Percentiles rank a stretch among this genome's conserved stretches.
These are phyloP conservation scores for Linurgus olivaceus DNA, from an alignment of 2,797 vertebrate genomes.

Conservation along the genomic window DNA sequence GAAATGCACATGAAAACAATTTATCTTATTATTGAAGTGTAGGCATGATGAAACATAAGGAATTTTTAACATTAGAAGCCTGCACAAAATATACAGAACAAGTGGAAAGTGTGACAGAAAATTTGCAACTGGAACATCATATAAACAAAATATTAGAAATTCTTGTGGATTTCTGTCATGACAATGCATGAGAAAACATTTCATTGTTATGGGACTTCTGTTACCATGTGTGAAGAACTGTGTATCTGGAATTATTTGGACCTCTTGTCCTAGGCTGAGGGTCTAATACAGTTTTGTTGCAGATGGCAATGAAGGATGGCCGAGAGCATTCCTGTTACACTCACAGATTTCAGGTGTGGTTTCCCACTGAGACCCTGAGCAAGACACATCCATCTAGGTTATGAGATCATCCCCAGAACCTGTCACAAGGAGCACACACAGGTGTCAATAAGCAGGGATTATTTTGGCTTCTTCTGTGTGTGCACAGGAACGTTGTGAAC, in stretches of 20 bases:
- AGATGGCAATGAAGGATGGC: not conserved
- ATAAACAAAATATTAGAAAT: not conserved
- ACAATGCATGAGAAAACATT: not conserved
- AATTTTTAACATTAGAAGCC: not conserved
- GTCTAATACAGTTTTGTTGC: not conserved
- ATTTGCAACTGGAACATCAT: not conserved
- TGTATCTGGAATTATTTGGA: not conserved
- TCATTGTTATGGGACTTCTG: not conserved
- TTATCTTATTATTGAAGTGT: not conserved
- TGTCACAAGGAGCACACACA: not conserved
- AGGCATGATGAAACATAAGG: not conserved
- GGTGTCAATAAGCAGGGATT: not conserved
- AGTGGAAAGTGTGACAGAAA: not conserved
- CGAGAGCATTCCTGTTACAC: not conserved
- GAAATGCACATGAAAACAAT: not conserved
- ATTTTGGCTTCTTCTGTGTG: not conserved
- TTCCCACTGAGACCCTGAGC: not conserved
- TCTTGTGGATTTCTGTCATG: not conserved
- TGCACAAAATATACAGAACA: not conserved
- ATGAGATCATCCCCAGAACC: not conserved
- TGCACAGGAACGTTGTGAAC: not conserved
- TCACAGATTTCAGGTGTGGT: not conserved
- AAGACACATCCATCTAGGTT: not conserved
- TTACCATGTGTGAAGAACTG: not conserved
- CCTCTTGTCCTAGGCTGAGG: not conserved